Evolutionary conservation across 2,888 invertebrate genomes (phyloP).

Genomic region (Seira sanloemensis): DNA sequence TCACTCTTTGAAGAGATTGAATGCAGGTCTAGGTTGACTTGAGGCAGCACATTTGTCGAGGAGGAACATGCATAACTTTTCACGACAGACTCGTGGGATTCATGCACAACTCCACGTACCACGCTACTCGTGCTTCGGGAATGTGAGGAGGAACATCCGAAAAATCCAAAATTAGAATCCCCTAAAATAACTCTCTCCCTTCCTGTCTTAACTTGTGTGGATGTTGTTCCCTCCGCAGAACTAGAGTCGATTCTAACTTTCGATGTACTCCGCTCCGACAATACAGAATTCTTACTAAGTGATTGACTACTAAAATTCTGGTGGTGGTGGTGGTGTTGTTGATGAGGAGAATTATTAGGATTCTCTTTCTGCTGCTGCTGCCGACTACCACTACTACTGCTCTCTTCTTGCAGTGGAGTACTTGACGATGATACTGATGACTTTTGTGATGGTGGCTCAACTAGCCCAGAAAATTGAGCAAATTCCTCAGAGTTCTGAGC

Average conservation of each 20-base stretch:
- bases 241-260: neutral
- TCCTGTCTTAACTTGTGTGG: constrained; percentile 49
- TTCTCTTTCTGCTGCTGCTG: neutral
- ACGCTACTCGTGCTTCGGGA: constrained; percentile 19
- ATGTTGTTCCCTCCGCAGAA: neutral
- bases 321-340: neutral
- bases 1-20: constrained; percentile 53
- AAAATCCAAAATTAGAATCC: constrained; percentile 70
- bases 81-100: constrained; percentile 42
- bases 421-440: constrained; percentile 13
- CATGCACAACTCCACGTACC: constrained; percentile 23
- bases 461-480: constrained; percentile 49
- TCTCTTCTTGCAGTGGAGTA: neutral
- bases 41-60: constrained; percentile 45
- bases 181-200: constrained; percentile 67
- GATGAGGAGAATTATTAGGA: neutral
- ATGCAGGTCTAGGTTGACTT: constrained; percentile 67
- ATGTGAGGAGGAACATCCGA: constrained; percentile 56
- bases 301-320: constrained; percentile 55
- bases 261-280: neutral
- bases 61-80: neutral
- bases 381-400: neutral
- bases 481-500: constrained; percentile 49
- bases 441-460: constrained; percentile 44
- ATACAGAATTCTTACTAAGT: constrained; percentile 38